Base-by-base conservation (phyloP, 2,113 vertebrate species). In the Misgurnus anguillicaudatus region DNA sequence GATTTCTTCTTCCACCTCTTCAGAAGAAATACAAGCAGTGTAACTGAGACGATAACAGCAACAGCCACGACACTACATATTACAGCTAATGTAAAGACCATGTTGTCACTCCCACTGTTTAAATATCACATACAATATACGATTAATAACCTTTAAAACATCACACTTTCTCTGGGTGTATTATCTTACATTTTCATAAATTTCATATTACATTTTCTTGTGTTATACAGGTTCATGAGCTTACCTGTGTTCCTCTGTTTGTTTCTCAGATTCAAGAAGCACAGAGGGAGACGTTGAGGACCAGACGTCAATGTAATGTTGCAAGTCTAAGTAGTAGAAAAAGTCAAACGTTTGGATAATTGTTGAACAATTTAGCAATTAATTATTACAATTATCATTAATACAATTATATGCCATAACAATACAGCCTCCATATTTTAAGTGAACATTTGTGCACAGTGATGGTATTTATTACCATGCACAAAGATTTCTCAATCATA, bases 231-330 rank as follows among this genome's bases (percentile, higher is more conserved):
- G 11, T 21, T 39, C 5, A 65, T 39, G 8, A 16, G 36, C 4
- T 19, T 74, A 92, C 92, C 88, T 86, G 80, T 5, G 73, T 6
- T 8, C 65, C 14, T 85, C 74, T 13, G 69, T 48, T 13, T 63
- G n/a, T 21, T 87, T 82, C 64, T 88, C 60, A 17, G 76, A 76
- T 38, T 80, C 3, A 47, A 8, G 51, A 2, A 77, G 60, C 2
- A 14, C 17, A 6, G 83, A 82, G 17, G 84, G 78, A 41, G 39
- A 6, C 14, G 78, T 14, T 9, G 72, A 75, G n/a, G 0, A 0
- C 9, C 14, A 31, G 84, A 78, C 0, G 2, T 24, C 7, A 41
- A 60, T 0, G 24, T 5, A 2, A 36, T 41, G 60, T 45, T 24
- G 8, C 10, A 75, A 76, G 61, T 66, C 53, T 55, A n/a, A 48